A percentile compares a stretch with the other conserved stretches of the same genome.
These are phyloP conservation scores for Tylochromis polylepis DNA, from an alignment of 2,113 vertebrate species.

Conservation along the genomic window DNA sequence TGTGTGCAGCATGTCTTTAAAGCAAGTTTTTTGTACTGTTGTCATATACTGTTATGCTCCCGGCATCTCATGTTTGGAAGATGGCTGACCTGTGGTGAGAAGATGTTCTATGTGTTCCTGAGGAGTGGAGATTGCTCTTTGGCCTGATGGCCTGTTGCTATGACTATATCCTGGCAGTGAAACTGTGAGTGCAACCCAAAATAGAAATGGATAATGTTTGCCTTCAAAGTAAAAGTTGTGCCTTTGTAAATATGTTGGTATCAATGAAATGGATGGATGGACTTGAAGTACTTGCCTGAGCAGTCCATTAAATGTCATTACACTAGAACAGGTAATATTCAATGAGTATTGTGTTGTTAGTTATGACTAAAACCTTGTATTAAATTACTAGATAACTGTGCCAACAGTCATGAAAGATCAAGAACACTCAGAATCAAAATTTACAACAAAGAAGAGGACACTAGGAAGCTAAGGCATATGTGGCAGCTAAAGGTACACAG, in stretches of 20 bases:
- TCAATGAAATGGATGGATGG: background rate
- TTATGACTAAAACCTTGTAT: background rate
- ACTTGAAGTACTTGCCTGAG: background rate
- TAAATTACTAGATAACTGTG: background rate
- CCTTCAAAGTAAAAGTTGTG: background rate
- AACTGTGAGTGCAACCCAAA: background rate
- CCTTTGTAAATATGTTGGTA: background rate
- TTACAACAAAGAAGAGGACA: background rate
- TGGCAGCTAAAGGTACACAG: background rate
- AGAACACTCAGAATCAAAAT: background rate
- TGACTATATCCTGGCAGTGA: background rate
- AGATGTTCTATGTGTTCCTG: background rate
- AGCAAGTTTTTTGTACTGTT: background rate
- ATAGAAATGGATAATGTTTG: background rate
- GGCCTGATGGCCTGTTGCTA: background rate
- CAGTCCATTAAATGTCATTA: background rate
- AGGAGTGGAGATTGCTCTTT: background rate
- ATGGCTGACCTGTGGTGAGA: background rate
- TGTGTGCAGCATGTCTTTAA: background rate
- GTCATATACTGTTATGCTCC: background rate
- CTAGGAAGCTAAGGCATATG: background rate
- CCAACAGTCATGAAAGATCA: background rate
- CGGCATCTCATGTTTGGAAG: background rate
- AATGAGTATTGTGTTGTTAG: background rate
- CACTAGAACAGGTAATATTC: background rate